Evolutionary conservation across 2,797 vertebrate species (phyloP), one percentile per base, ranked within the genome.

Genomic region (Sciaenops ocellatus): DNA sequence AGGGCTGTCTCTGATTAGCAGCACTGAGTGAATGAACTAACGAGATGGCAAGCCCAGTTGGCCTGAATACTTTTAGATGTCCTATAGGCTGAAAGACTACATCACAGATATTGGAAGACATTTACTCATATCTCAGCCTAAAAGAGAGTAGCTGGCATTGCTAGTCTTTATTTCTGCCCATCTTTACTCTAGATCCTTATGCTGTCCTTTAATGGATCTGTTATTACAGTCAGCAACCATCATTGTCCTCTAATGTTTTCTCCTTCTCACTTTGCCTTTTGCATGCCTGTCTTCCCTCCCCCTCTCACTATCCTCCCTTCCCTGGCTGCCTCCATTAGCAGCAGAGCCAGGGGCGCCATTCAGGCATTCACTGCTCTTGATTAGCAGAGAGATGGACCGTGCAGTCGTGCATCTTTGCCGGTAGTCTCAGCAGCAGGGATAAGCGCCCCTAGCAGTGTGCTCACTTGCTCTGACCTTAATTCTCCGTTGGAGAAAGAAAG

Each of bases 401-500:
- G 84, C 75, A 89, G 86, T 83, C 22, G 20, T 87, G 88, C 86
- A 85, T 82, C 69, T 87, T 86, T 85, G 83, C 52, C 42, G 10
- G 71, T 87, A 83, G 90, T 81, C 78, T 86, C 89, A 69, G 90
- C 83, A 88, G 82, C 85, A 20, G 34, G 68, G 92, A 93, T 93
- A 93, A 95, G 90, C 84, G 86, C 92, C 90, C 83, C 88, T 82
- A 88, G 94, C 91, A 84, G 79, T 88, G 73, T 84, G 84, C 87
- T 92, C 90, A 89, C 82, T 87, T 79, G 73, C 50, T 50, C 82
- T 96, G 95, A 96, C 96, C 96, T 95, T 92, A 95, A 96, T 97
- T 96, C 94, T 90, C 86, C 85, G 85, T 92, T 88, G 86, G 93
- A 92, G 84, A 80, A 73, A 92, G 85, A 80, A 73, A 84, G 90